Evolutionary conservation across 2,113 vertebrate species (phyloP).

Genomic region (Sialia sialis): DNA sequence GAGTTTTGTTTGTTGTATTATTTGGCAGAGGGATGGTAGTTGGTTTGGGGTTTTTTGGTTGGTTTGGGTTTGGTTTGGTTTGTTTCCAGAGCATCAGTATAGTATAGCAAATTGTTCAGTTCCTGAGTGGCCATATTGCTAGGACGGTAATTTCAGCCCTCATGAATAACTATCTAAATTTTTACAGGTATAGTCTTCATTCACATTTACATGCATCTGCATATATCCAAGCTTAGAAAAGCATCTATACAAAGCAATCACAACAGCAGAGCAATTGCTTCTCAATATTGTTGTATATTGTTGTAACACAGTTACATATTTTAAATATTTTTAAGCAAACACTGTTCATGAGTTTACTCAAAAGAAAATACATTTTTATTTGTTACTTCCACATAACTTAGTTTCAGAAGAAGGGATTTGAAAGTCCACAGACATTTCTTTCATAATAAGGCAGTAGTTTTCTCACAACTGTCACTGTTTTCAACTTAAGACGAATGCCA

Average conservation of each 20-base stretch:
- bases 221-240: not conserved
- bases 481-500: not conserved
- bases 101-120: not conserved
- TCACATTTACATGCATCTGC: not conserved
- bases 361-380: not conserved
- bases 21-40: rapidly evolving
- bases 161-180: not conserved
- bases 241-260: not conserved
- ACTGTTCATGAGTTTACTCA: not conserved
- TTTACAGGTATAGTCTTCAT: not conserved
- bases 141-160: not conserved
- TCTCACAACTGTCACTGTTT: not conserved
- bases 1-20: not conserved
- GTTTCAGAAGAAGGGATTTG: not conserved
- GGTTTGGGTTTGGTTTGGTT: not conserved
- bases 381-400: not conserved
- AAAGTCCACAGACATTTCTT: not conserved
- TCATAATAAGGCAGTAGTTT: not conserved
- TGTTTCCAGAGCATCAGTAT: not conserved
- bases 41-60: not conserved
- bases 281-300: not conserved
- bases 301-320: not conserved
- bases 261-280: not conserved
- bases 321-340: not conserved
- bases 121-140: not conserved